These are phyloP conservation scores for Hylaeus volcanicus DNA, from an alignment of 1,140 invertebrate species.

Conservation along the genomic window DNA sequence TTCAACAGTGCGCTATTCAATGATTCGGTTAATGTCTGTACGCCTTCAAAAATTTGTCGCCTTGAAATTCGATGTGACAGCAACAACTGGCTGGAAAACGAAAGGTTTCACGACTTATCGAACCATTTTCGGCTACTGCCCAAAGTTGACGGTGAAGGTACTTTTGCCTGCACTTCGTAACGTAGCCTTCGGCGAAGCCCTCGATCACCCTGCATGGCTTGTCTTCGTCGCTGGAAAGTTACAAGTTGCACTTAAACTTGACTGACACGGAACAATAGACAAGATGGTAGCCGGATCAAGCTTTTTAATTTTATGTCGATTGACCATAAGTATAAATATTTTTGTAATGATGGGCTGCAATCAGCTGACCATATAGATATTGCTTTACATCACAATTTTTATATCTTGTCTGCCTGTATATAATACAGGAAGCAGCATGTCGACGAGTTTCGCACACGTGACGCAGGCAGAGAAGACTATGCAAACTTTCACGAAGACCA, in stretches of 20 bases:
- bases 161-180: constrained; percentile 83
- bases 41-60: constrained; percentile 8
- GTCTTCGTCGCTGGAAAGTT: not conserved
- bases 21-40: not conserved
- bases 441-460: not conserved
- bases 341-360: no score
- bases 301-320: no score
- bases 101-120: constrained; percentile 79
- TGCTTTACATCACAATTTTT: no score
- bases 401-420: no score
- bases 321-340: no score
- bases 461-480: not conserved
- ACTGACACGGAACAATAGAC: not conserved
- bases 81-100: constrained; percentile 84
- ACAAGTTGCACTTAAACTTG: not conserved
- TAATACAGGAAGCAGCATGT: not conserved
- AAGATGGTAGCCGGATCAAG: no score
- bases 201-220: constrained; percentile 51
- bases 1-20: not conserved
- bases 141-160: constrained; percentile 82
- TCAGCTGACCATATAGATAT: no score
- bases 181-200: constrained; percentile 79
- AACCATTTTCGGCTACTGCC: constrained; percentile 78
- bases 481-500: not conserved
- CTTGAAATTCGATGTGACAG: constrained; percentile 81